phyloP scores from a whole-genome alignment of 2,797 vertebrate species.

The Melanotaenia boesemani region DNA sequence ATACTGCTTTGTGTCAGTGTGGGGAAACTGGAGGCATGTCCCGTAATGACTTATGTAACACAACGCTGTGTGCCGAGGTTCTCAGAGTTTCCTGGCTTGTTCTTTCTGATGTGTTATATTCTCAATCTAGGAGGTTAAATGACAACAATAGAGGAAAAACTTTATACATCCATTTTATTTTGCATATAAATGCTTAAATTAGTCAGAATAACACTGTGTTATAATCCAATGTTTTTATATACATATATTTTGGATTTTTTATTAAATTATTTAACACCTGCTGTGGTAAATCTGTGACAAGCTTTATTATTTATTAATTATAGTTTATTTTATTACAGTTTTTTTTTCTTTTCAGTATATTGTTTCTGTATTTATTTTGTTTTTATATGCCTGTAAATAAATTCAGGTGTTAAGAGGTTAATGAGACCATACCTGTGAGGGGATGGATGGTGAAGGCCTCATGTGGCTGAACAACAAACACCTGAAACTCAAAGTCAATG shows the following conservation, averaged over 20 bases:
- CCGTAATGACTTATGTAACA: constrained; percentile 38
- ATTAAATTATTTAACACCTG: too few relatives aligned
- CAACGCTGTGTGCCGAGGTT: constrained; percentile 18
- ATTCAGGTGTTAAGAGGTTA: not conserved
- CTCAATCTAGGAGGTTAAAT: not conserved
- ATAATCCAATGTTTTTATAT: too few relatives aligned
- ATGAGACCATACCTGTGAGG: constrained; percentile 80
- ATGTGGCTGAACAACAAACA: constrained; percentile 84
- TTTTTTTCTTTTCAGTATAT: too few relatives aligned
- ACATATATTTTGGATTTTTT: too few relatives aligned
- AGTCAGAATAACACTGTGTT: not conserved
- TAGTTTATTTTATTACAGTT: too few relatives aligned
- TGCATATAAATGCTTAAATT: not conserved
- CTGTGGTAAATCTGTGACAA: too few relatives aligned
- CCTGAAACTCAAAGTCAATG: constrained; percentile 91
- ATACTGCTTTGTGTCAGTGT: constrained; percentile 31
- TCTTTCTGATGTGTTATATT: constrained; percentile 1
- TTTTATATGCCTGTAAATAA: too few relatives aligned
- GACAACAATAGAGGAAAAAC: not conserved
- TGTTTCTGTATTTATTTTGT: too few relatives aligned
- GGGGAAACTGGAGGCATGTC: constrained; percentile 48
- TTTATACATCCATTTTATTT: not conserved
- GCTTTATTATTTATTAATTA: too few relatives aligned
- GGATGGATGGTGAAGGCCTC: constrained; percentile 88
- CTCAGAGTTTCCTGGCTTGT: constrained; percentile 41